Base-by-base conservation (phyloP, 2,888 invertebrate genomes). In the Hartigia nigra region DNA sequence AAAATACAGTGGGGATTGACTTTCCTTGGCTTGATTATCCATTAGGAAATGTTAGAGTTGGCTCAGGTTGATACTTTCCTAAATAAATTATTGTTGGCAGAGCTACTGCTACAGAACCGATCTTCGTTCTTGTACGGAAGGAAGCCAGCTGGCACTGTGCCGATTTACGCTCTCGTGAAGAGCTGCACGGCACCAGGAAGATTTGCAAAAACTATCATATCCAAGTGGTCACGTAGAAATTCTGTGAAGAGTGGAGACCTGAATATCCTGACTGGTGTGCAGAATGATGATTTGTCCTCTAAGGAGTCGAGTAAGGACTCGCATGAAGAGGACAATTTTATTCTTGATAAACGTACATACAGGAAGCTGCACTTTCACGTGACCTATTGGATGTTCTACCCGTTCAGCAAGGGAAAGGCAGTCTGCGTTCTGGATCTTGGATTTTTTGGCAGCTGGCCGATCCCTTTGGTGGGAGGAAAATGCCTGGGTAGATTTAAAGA, bases 311-410 rank as follows among this genome's bases (percentile, higher is more conserved):
- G 72, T 32, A 31, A 31, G 32, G 77, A 74, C n/a, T 74, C 39
- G 11, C 14, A 55, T 14, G 39, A 77, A 37, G 74, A 74, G 55
- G 31, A 36, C 37, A 74, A n/a, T 80, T 74, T 81, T 76, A 84
- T 84, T 74, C 80, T 80, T 77, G 82, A 80, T 39, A 80, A 82
- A 75, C 84, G 82, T 79, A 84, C 83, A 81, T 82, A 82, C 77
- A 87, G 87, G 69, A 83, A 91, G 78, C 92, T 92, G 5, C 90
- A 92, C 84, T 94, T 95, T 90, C 94, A 94, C 88, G 94, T 95
- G 72, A 94, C 94, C 81, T 95, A 94, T 91, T 95, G 95, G 95
- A 93, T 94, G 91, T 95, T 95, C 89, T 95, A 94, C 91, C 95
- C 95, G 4, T 95, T 94, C 88, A 95, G 95, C 88, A 93, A 94